Base-by-base conservation (phyloP, 2,797 vertebrate species). In the Poeciliopsis infans region DNA sequence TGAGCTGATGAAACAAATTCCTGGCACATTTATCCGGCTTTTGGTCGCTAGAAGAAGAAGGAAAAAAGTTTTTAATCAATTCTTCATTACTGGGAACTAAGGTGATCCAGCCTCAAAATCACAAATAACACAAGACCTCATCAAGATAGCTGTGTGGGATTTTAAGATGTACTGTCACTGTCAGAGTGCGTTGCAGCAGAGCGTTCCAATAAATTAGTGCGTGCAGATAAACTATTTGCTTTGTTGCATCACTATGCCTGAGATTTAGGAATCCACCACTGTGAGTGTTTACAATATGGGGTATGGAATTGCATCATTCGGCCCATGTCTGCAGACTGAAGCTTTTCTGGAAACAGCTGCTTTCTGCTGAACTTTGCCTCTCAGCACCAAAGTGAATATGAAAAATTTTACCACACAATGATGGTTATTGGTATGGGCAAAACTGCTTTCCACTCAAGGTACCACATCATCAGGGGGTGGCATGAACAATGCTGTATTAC, bases 1-100 rank as follows among this genome's bases (percentile, higher is more conserved):
- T 85, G 84, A 83, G 85, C 59, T 82, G 81, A 85, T 79, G 39
- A 73, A 81, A 80, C 81, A 77, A 64, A 88, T 86, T 88, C 80
- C 77, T 76, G 20, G n/a, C 53, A 75, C 80, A 78, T 83, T 85
- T 57, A 78, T 79, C 78, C 45, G 57, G 72, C 79, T 68, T 23
- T 43, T 31, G 49, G 68, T 20, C 25, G 10, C 49, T 23, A 53
- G 20, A 53, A 25, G 49, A 51, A 51, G 20, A 53, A 84, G 25
- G 4, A 61, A 72, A 78, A 41, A 74, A 87, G 83, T 43, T 25
- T 41, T 69, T 69, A 25, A 74, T 39, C 64, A 31, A 55, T 79
- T 79, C 13, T 61, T 82, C 75, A 82, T 81, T 64, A 83, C 55
- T 51, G 51, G 76, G 79, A 77, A 49, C 11, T 78, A 55, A 82